Evolutionary conservation across 2,113 vertebrate genomes (phyloP), one percentile per base, ranked within the genome.

Genomic region (Tragelaphus buxtoni): DNA sequence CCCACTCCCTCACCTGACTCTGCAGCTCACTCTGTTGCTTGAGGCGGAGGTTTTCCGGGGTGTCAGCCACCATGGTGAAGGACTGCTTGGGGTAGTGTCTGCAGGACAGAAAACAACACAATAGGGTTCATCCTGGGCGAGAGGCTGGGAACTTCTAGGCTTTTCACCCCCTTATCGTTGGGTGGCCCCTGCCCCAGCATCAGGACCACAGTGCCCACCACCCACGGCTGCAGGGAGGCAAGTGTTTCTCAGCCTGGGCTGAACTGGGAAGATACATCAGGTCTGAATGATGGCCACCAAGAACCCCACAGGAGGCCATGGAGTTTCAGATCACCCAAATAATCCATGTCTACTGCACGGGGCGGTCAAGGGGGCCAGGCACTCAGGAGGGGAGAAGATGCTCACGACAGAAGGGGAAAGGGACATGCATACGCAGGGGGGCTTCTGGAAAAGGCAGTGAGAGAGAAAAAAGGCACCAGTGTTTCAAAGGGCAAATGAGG

Each of bases 31-130:
- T 99, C 99, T 99, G 99, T 98, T 99, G 99, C 99, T 99, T 99
- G 90, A 99, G 99, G 32, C 99, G 99, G 97, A 99, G 99, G 98
- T 99, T 99, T 99, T 99, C 99, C 3, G 99, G 99, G 91, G 99
- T 99, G 98, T 99, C 99, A 7, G 99, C 99, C 98, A 99, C 99
- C 96, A 98, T 99, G 98, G 99, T 99, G 98, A 99, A 99, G 96
- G 99, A 98, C 95, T 99, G 99, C 99, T 99, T 99, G 88, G 99
- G 99, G 99, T 99, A 99, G 99, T 99, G 99, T 98, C 99, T 99
- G 99, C 76, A 88, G 96, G 94, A 13, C 5, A 55, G 20, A 96
- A 96, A 55, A 82, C 24, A 35, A 30, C 49, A 17, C 39, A 45
- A 14, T 0, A 2, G n/a, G 22, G 26, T 51, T 97, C 92, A 96